A percentile compares a stretch with the other conserved stretches of the same genome.
Evolutionary conservation across 2,888 invertebrate genomes (phyloP).

Genomic region (Nudaria mundana): DNA sequence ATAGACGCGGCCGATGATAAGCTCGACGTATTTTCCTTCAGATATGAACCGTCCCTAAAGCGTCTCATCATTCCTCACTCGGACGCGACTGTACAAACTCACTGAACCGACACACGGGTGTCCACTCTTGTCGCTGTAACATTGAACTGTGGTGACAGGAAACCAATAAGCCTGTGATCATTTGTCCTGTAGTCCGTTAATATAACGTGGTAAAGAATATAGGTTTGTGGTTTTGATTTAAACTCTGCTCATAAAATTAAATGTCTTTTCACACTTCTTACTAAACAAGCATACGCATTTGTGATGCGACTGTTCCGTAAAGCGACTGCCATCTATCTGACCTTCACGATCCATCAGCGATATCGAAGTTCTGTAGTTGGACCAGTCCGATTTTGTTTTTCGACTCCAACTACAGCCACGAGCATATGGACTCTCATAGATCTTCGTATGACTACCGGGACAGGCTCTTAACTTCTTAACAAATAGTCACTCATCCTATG

Average conservation of each 20-base stretch:
- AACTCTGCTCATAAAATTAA: background rate
- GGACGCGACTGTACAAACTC: slow-evolving; percentile 13
- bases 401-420: background rate
- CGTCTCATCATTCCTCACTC: slow-evolving; percentile 3
- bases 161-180: slow-evolving; percentile 29
- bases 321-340: background rate
- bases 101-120: slow-evolving; percentile 10
- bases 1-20: no score
- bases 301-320: background rate
- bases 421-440: no score
- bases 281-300: no score
- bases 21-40: no score
- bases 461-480: no score
- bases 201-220: slow-evolving; percentile 12
- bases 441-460: no score
- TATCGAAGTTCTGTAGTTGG: no score
- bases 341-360: background rate
- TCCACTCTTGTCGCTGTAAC: slow-evolving; percentile 11
- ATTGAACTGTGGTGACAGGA: slow-evolving; percentile 25
- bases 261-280: no score
- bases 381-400: background rate
- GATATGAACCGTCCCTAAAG: no score
- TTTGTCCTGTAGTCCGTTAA: slow-evolving; percentile 36
- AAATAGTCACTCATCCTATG: no score
- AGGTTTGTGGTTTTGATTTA: slow-evolving; percentile 5